A percentile compares a stretch with the other conserved stretches of the same genome.
phyloP scores from a whole-genome alignment of 2,113 vertebrate genomes.

The Chlorodrepanis virens region DNA sequence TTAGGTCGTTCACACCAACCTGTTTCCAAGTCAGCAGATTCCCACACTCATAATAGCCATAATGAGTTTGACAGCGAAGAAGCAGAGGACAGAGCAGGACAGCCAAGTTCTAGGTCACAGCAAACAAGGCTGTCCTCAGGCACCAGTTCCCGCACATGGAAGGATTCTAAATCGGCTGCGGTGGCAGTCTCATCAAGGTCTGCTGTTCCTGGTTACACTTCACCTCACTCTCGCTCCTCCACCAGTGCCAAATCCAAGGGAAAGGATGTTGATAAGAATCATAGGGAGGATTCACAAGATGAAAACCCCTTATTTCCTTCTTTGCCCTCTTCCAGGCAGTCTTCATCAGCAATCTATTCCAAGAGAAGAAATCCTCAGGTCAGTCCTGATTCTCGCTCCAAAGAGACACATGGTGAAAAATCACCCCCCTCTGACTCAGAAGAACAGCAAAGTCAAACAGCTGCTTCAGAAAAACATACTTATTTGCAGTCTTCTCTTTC shows the following conservation, averaged over 20 bases:
- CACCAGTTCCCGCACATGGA: not conserved
- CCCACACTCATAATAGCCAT: not conserved
- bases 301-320: slow-evolving; percentile 39
- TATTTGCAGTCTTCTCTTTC: slow-evolving; percentile 36
- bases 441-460: not conserved
- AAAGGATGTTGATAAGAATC: not conserved
- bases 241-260: not conserved
- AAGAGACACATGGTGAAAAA: not conserved
- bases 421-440: not conserved
- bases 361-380: slow-evolving; percentile 54
- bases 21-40: slow-evolving; percentile 6
- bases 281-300: not conserved
- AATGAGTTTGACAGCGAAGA: slow-evolving; percentile 24
- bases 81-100: not conserved
- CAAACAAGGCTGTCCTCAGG: not conserved
- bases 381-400: not conserved
- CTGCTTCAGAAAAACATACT: slow-evolving; percentile 54
- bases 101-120: not conserved
- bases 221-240: not conserved
- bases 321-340: slow-evolving; percentile 55
- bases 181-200: not conserved
- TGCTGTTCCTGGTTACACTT: not conserved
- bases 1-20: not conserved
- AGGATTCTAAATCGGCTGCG: not conserved
- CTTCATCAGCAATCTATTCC: slow-evolving; percentile 30